These are phyloP conservation scores for Daphoenositta chrysoptera DNA, from an alignment of 2,113 vertebrate genomes.

Conservation along the genomic window DNA sequence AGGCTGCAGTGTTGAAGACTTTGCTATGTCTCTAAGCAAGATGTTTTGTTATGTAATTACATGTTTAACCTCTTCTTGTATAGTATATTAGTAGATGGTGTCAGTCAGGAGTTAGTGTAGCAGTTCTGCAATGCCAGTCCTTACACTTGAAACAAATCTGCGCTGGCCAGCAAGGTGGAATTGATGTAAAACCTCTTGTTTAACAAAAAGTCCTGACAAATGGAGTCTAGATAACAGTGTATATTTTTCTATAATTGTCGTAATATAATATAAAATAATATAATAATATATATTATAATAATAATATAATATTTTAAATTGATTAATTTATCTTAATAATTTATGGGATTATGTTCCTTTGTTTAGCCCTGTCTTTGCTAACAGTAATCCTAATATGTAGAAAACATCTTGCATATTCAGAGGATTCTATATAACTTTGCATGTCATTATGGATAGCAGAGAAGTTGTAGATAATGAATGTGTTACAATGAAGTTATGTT, in stretches of 20 bases:
- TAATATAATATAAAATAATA: too few species aligned
- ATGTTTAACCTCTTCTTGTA: neutral
- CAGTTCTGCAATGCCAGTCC: neutral
- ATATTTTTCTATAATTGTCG: neutral
- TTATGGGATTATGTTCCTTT: neutral
- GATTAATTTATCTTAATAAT: neutral
- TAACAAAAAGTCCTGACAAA: neutral
- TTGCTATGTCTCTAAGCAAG: neutral
- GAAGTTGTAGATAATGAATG: neutral
- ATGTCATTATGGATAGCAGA: neutral
- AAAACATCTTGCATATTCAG: neutral
- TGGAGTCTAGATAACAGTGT: neutral
- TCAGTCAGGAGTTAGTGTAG: neutral
- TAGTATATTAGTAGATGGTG: neutral
- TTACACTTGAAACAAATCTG: neutral
- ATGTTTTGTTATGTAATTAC: neutral
- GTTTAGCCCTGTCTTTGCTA: neutral
- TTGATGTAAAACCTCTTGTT: neutral
- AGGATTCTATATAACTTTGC: neutral
- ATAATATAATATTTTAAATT: too few species aligned
- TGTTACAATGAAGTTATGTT: neutral
- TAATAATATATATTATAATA: too few species aligned
- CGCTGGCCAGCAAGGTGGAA: neutral
- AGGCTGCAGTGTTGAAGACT: neutral
- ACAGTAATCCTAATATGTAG: neutral